Conservation (phyloP, 1,140 invertebrate genomes). For the Aporrectodea caliginosa region DNA sequence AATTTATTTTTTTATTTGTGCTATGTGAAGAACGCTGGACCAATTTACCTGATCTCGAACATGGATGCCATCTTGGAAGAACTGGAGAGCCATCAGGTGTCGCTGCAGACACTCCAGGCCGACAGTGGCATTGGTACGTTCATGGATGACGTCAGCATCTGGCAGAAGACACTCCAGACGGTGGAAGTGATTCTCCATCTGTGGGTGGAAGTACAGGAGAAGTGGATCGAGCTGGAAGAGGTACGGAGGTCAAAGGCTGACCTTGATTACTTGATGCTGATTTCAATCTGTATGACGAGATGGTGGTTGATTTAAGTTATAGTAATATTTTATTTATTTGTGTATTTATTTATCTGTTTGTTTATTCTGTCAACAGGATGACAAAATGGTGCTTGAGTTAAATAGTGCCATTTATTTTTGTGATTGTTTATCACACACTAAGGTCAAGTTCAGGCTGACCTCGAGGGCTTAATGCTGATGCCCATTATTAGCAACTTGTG, state of each 20-base stretch:
- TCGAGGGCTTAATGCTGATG: too few relatives aligned
- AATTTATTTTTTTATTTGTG: too few relatives aligned
- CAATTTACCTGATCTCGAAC: conserved; percentile 44
- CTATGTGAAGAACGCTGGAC: conserved; percentile 41
- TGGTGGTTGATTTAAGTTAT: background rate
- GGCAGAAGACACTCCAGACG: conserved; percentile 54
- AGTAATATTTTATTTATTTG: too few relatives aligned
- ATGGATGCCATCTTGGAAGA: conserved; percentile 54
- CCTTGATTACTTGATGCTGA: background rate
- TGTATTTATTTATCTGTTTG: too few relatives aligned
- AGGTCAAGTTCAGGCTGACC: too few relatives aligned
- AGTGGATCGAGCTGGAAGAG: conserved; percentile 54
- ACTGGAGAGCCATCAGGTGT: conserved; percentile 53
- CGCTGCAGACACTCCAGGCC: conserved; percentile 51
- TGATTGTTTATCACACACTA: too few relatives aligned
- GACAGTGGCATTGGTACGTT: conserved; percentile 53
- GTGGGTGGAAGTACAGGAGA: conserved; percentile 55
- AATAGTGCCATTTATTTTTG: too few relatives aligned
- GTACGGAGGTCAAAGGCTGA: conserved; percentile 38
- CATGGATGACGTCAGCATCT: conserved; percentile 55
- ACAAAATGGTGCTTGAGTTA: too few relatives aligned
- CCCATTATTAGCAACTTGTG: too few relatives aligned
- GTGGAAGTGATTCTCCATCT: conserved; percentile 52
- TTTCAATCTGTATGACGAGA: background rate
- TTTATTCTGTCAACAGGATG: too few relatives aligned